Evolutionary conservation across 1,140 invertebrate species (phyloP).

Genomic region (Papilio aristodemus): DNA sequence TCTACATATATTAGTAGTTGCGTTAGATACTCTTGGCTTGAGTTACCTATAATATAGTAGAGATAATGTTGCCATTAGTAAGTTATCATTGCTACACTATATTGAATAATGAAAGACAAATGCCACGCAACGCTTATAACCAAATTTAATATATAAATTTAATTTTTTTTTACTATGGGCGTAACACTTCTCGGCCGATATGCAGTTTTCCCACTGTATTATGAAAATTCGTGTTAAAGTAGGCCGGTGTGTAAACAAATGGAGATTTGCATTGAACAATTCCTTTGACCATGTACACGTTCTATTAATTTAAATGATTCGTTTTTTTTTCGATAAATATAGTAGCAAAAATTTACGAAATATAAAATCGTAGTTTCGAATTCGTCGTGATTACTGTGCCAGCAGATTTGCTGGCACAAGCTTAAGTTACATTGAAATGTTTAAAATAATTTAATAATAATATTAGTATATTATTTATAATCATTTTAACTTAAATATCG

Average conservation of each 20-base stretch:
- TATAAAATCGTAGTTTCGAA: no score
- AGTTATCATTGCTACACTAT: no score
- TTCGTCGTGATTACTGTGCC: no score
- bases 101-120: conserved; percentile 48
- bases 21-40: no score
- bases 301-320: not conserved
- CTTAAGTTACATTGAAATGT: no score
- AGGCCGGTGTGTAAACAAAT: not conserved
- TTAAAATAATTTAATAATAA: no score
- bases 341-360: not conserved
- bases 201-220: conserved; percentile 36
- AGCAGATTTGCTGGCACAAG: no score
- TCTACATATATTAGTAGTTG: no score
- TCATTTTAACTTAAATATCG: no score
- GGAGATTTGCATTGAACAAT: conserved; percentile 5
- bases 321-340: not conserved
- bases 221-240: not conserved
- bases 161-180: conserved; percentile 32
- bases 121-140: conserved; percentile 53
- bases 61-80: no score
- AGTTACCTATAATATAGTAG: no score
- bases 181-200: conserved; percentile 35
- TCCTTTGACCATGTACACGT: conserved; percentile 6
- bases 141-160: conserved; percentile 35
- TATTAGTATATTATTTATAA: no score